Evolutionary conservation across 2,888 invertebrate genomes (phyloP), one percentile per base, ranked within the genome.

Genomic region (Cheilosia impressa): DNA sequence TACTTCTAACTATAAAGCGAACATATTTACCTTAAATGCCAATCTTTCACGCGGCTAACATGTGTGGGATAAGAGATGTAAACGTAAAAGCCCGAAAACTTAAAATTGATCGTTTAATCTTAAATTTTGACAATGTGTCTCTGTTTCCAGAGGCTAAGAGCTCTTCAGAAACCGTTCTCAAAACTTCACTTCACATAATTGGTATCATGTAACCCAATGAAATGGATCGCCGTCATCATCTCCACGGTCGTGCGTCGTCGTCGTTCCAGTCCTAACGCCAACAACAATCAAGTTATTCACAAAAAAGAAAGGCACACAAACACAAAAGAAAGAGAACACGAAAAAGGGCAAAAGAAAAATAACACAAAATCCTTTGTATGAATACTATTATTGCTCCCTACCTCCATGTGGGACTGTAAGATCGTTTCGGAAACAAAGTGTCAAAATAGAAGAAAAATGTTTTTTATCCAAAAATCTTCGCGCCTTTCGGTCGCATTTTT

Each of bases 401-500:
- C 52, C 45, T 71, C 34, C 50, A 38, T 27, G 38, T 60, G 52
- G 38, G 38, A 38, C 38, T 38, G 13, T 50, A 43, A 60, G 50
- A 60, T 38, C 43, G 43, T 41, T 53, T 62, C 38, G 43, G 41
- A 71, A 50, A 71, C 60, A 60, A 72, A 72, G 60, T 62, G 60
- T 72, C 72, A 72, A 72, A 72, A 62, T 72, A 72, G 62, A 62
- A 72, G 53, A 72, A 62, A 72, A 72, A 62, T 62, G 50, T 38
- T 38, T 38, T 13, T 38, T 38, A 38, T 38, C 38, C 38, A 60
- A 62, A 72, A 62, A 62, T 62, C 62, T 60, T 72, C 62, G 43
- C 72, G 72, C 72, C 72, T 72, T 53, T 72, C 43, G 52, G 43
- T 5, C 52, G 62, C 72, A 72, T 62, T 62, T 72, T 72, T 62